Base-by-base conservation (phyloP, 2,888 invertebrate genomes). In the Ochlodes sylvanus region DNA sequence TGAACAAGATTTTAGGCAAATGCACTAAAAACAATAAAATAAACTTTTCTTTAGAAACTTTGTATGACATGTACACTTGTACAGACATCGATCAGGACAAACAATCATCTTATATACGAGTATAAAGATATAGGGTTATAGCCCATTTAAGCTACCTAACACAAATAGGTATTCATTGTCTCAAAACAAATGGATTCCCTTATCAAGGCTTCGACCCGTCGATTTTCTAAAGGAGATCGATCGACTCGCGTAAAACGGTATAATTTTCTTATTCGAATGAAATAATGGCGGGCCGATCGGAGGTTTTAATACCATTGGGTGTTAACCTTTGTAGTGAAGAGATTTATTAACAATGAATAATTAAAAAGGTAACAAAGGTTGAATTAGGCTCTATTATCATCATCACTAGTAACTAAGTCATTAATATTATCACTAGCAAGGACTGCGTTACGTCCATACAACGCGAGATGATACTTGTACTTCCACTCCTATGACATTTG, bases 121-220 rank as follows among this genome's bases (percentile, higher is more conserved):
- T n/a, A 27, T 27, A 27, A 27, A 27, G 5, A 27, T 27, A 27
- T 27, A 27, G 27, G 27, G 3, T 5, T 27, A 4, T 66, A 66
- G 57, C 42, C 42, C 68, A 57, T 62, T 69, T 68, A 75, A 75
- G 75, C 76, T 68, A 41, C 10, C 41, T 54, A 52, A 15, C 60
- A 54, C 52, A 32, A 60, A 60, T 41, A 60, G 60, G 60, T 66
- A 44, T 54, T 66, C 60, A 66, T 66, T 60, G 60, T 66, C 60
- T n/a, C 44, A 32, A 61, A 67, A 67, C 66, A 60, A 61, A 61
- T 67, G 66, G 66, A 67, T 67, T 67, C 60, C 44, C 66, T 67
- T 67, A 67, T 67, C 66, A 61, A 67, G 54, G 66, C 60, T 61
- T 67, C 55, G 66, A 38, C 19, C 38, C 66, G 47, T 41, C 66